Percentiles rank a stretch among this genome's conserved stretches.
phyloP scores from a whole-genome alignment of 1,140 invertebrate genomes.

The Brachionus calyciflorus region DNA sequence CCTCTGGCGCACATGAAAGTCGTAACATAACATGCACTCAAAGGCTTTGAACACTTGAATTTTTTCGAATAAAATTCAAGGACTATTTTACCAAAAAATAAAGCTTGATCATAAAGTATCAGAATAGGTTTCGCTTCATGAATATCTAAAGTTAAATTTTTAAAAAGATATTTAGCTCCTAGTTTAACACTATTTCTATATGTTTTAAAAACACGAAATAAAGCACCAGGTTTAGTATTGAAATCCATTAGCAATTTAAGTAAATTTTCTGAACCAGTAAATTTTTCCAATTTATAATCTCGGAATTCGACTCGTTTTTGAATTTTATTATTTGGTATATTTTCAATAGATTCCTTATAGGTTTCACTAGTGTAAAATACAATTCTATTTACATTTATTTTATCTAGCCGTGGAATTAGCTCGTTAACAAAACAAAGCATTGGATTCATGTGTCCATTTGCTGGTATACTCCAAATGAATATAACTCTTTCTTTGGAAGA shows the following conservation, averaged over 20 bases:
- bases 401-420: no score
- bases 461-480: no score
- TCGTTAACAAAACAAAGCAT: no score
- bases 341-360: constrained; percentile 15
- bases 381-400: no score
- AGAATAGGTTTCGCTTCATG: constrained; percentile 9
- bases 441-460: no score
- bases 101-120: constrained; percentile 34
- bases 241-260: constrained; percentile 43
- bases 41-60: constrained; percentile 14
- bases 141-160: constrained; percentile 12
- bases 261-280: constrained; percentile 10
- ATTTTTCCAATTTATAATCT: constrained; percentile 34
- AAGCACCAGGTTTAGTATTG: constrained; percentile 19
- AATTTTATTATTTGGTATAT: constrained; percentile 27
- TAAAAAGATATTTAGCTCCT: constrained; percentile 6
- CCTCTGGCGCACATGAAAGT: constrained; percentile 42
- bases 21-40: constrained; percentile 9
- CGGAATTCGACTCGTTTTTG: constrained; percentile 34
- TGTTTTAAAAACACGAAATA: constrained; percentile 39
- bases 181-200: constrained; percentile 35
- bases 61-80: constrained; percentile 24
- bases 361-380: constrained; percentile 4
- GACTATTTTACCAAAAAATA: constrained; percentile 41
- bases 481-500: no score